Evolutionary conservation across 2,113 vertebrate species (phyloP), one percentile per base, ranked within the genome.

Genomic region (Brachypteracias leptosomus): DNA sequence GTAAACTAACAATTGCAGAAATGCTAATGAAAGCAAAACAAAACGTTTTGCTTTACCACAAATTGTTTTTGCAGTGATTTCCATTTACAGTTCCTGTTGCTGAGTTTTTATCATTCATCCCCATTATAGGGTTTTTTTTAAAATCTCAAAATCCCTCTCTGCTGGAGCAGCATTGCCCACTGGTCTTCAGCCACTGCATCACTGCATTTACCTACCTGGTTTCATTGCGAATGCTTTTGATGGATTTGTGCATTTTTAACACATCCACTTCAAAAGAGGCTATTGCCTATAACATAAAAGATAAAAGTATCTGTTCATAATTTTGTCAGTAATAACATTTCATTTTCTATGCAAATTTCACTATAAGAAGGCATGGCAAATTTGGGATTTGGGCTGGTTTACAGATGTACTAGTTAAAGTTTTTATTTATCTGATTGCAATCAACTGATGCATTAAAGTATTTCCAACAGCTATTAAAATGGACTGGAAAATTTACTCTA

Each of bases 161-260:
- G 71, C 29, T 65, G 29, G 6, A 79, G 22, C 44, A 62, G 25
- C 7, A 55, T 19, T 52, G 26, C 59, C 44, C 36, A 72, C 16
- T 58, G 79, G 31, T 33, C 54, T 57, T 79, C 35, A 63, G 44
- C 17, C 35, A 67, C 2, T 63, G 16, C 36, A 28, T 31, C 42
- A 38, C 17, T n/a, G 33, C 21, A 79, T 89, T 87, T 68, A 92
- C 96, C 35, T 73, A 98, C 97, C 97, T 97, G 94, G 63, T 96
- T 22, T 98, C 97, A 31, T n/a, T 82, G 14, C 92, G 97, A 80
- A 98, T 88, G 25, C 65, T 76, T 28, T 66, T 62, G 55, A 97
- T 66, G 51, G 95, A 96, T 47, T 96, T 7, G 0, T 38, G 88
- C 38, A 96, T 94, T 95, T 92, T 97, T 74, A 96, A 77, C 40